These are phyloP conservation scores for Eupeodes luniger DNA, from an alignment of 2,888 invertebrate genomes.

Conservation along the genomic window DNA sequence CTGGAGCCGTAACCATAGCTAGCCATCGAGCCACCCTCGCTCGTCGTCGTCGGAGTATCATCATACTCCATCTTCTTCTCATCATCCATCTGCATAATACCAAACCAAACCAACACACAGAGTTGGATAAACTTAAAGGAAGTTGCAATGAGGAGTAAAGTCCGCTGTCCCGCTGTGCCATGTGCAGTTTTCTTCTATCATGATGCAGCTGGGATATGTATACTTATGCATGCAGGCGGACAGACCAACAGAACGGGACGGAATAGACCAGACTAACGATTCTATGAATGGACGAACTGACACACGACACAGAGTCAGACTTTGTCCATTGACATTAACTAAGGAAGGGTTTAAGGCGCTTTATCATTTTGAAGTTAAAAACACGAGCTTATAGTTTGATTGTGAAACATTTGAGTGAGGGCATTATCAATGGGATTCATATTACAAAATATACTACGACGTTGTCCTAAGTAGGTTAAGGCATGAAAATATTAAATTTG, in stretches of 20 bases:
- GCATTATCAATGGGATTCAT: too few species aligned
- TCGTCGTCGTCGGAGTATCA: slow-evolving; percentile 4
- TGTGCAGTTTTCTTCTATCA: slow-evolving; percentile 12
- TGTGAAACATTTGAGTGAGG: too few species aligned
- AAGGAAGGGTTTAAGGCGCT: neutral
- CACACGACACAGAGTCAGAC: neutral
- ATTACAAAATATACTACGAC: too few species aligned
- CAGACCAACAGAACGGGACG: slow-evolving; percentile 4
- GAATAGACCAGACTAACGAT: neutral
- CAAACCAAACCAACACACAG: neutral
- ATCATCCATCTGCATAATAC: neutral
- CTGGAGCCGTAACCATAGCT: too few species aligned
- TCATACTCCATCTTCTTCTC: neutral
- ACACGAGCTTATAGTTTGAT: too few species aligned
- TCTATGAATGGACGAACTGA: neutral
- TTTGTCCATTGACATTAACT: neutral
- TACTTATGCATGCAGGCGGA: slow-evolving; percentile 29
- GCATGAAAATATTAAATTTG: too few species aligned
- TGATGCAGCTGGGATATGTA: slow-evolving; percentile 7
- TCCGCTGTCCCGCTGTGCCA: slow-evolving; percentile 24
- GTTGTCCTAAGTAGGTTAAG: too few species aligned
- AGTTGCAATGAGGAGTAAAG: slow-evolving; percentile 26
- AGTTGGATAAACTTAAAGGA: slow-evolving; percentile 38
- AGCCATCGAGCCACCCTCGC: neutral
- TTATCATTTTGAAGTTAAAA: too few species aligned